phyloP scores from a whole-genome alignment of 2,113 vertebrate genomes.

The Bos javanicus region DNA sequence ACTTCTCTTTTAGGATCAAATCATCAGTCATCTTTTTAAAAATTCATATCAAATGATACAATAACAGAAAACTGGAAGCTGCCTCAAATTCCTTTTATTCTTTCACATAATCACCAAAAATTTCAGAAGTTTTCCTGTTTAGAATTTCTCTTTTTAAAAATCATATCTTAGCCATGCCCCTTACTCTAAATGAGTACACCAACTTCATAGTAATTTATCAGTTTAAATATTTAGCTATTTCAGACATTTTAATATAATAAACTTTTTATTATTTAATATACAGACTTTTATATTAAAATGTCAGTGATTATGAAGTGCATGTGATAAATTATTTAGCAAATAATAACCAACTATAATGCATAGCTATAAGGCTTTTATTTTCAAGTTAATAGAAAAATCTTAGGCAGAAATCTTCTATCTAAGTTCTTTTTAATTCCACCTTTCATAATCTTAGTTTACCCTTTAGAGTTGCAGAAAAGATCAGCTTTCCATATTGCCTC shows the following conservation, averaged over 20 bases:
- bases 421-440: background rate
- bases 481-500: background rate
- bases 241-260: background rate
- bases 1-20: background rate
- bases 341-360: background rate
- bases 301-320: background rate
- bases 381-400: background rate
- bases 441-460: background rate
- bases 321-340: background rate
- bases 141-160: background rate
- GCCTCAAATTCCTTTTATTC: background rate
- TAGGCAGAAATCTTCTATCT: background rate
- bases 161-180: background rate
- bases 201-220: background rate
- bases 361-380: background rate
- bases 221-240: background rate
- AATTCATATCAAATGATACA: background rate
- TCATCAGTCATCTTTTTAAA: background rate
- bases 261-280: background rate
- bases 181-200: background rate
- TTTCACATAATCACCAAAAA: background rate
- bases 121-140: background rate
- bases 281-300: conserved; percentile 23
- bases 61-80: background rate
- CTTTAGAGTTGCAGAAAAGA: background rate